phyloP scores from a whole-genome alignment of 2,113 vertebrate genomes.

The Podocnemis expansa region DNA sequence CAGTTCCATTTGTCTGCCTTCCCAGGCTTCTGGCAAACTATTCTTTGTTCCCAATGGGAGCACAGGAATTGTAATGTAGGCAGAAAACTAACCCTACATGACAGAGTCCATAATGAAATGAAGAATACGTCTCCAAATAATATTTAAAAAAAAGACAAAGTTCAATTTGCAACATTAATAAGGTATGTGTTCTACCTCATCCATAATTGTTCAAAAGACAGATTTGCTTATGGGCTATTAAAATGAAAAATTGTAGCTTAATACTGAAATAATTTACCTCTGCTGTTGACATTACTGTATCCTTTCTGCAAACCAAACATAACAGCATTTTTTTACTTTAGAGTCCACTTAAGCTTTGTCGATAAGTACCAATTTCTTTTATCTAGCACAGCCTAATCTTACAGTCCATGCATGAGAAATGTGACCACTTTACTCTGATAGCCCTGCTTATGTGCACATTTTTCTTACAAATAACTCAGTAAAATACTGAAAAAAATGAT shows the following conservation, averaged over 20 bases:
- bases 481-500: background rate
- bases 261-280: background rate
- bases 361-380: background rate
- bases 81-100: slow-evolving; percentile 35
- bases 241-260: background rate
- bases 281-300: background rate
- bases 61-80: slow-evolving; percentile 44
- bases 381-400: background rate
- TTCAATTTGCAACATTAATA: slow-evolving; percentile 8
- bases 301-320: background rate
- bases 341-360: background rate
- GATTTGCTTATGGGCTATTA: background rate
- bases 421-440: background rate
- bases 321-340: background rate
- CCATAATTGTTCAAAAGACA: background rate
- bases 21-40: slow-evolving; percentile 27
- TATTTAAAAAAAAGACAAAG: background rate
- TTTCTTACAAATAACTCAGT: background rate
- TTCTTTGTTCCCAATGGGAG: slow-evolving; percentile 20
- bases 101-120: background rate
- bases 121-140: background rate
- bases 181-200: background rate
- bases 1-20: slow-evolving; percentile 67
- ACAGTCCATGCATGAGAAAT: background rate
- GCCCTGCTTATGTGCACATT: background rate